phyloP scores from a whole-genome alignment of 1,140 invertebrate genomes.

The Phthorimaea operculella region DNA sequence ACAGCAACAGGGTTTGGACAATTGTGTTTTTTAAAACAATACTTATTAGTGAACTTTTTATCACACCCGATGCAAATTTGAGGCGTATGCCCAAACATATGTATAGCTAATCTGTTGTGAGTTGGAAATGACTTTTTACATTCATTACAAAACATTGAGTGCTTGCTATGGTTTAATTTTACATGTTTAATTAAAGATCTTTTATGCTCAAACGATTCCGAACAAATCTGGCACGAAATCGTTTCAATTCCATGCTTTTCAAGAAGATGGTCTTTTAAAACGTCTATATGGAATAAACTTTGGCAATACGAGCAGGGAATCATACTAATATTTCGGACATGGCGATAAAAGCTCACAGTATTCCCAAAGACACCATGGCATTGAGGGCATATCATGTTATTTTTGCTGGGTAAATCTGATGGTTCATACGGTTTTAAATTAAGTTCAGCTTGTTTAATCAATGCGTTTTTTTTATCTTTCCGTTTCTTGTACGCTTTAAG shows the following conservation, averaged over 20 bases:
- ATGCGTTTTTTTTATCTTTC: neutral
- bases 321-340: constrained; percentile 16
- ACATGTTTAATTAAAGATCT: constrained; percentile 11
- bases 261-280: constrained; percentile 15
- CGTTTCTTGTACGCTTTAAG: neutral
- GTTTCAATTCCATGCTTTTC: constrained; percentile 4
- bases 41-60: constrained; percentile 18
- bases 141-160: constrained; percentile 14
- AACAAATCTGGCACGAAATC: constrained; percentile 18
- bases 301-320: constrained; percentile 20
- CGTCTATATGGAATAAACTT: constrained; percentile 11
- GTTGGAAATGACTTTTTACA: constrained; percentile 12
- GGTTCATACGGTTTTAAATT: too few relatives aligned
- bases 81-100: constrained; percentile 15
- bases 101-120: constrained; percentile 6
- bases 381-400: constrained; percentile 20
- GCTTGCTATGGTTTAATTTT: constrained; percentile 9
- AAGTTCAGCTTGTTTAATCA: neutral
- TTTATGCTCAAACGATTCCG: constrained; percentile 13
- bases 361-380: constrained; percentile 13
- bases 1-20: constrained; percentile 6
- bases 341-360: constrained; percentile 17
- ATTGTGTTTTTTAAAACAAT: constrained; percentile 20
- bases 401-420: too few relatives aligned
- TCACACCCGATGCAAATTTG: constrained; percentile 15